These are phyloP conservation scores for Furcula furcula DNA, from an alignment of 2,888 invertebrate species.

Conservation along the genomic window DNA sequence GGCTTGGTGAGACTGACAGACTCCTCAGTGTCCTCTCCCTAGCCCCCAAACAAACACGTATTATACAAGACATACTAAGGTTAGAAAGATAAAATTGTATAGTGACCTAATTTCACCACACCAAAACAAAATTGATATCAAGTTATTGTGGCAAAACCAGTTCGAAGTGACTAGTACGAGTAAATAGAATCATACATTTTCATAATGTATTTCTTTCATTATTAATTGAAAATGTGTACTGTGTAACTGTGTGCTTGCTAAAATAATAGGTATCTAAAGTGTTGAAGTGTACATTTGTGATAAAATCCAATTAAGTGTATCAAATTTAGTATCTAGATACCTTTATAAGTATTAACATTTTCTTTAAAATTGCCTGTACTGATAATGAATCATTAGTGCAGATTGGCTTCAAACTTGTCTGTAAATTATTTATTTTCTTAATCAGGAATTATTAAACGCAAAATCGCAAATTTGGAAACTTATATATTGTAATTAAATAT, in stretches of 20 bases:
- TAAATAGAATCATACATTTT: slow-evolving; percentile 7
- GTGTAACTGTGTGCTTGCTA: slow-evolving; percentile 19
- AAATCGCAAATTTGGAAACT: neutral
- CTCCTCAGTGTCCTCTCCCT: slow-evolving; percentile 77
- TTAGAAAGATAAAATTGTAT: slow-evolving; percentile 18
- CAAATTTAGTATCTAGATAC: too few species aligned
- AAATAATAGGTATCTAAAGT: too few species aligned
- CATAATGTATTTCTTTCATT: slow-evolving; percentile 7
- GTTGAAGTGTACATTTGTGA: too few species aligned
- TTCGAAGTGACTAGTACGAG: neutral
- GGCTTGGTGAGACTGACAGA: slow-evolving; percentile 73
- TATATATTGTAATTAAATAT: too few species aligned
- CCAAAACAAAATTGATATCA: neutral
- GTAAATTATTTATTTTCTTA: slow-evolving; percentile 24
- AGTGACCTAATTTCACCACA: slow-evolving; percentile 10
- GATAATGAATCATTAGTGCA: slow-evolving; percentile 40
- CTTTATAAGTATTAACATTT: slow-evolving; percentile 60
- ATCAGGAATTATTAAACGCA: slow-evolving; percentile 3
- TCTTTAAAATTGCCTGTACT: slow-evolving; percentile 46
- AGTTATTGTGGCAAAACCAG: slow-evolving; percentile 10
- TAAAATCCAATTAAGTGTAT: slow-evolving; percentile 9
- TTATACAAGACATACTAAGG: slow-evolving; percentile 29
- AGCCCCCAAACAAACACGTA: slow-evolving; percentile 45
- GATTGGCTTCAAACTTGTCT: slow-evolving; percentile 46
- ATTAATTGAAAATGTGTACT: slow-evolving; percentile 18